Base-by-base conservation (phyloP, 2,888 invertebrate genomes). In the Parnassius smintheus region DNA sequence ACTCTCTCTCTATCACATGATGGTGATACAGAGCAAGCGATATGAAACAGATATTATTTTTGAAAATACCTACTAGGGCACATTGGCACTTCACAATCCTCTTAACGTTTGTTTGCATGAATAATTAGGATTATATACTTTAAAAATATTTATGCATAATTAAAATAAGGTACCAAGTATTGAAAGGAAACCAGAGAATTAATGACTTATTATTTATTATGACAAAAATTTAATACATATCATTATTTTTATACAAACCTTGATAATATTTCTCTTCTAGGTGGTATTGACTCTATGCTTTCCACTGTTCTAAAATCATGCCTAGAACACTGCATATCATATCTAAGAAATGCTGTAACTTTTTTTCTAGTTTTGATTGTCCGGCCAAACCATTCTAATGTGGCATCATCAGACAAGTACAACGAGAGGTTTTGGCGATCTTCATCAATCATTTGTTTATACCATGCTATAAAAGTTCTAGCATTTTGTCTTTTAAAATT, bases 341-440 rank as follows among this genome's bases (percentile, higher is more conserved):
- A 83, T 71, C 93, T 93, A 2, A 94, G 71, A 69, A 94, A 94
- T 4, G 86, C 79, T 2, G 88, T 78, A 0, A 94, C 93, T 72
- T 93, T 93, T 74, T 91, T 92, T 67, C 91, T 92, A 0, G 93
- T 93, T 74, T 87, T 93, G 9, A 94, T 86, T 11, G 93, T 94
- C 59, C 92, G 86, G 0, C 94, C 95, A 76, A 95, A 95, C 94
- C 94, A 95, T 76, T 94, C 93, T 2, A 95, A 79, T 1, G 88
- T 78, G 1, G 93, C 88, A 74, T 93, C 86, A 66, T 93, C 91
- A 18, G 92, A 86, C 35, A 93, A 71, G 70, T 92, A 92, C 42
- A 92, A 72, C 9, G 87, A 81, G 1, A 93, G 70, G 65, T 89
- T 92, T 52, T 87, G 82, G 12, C 92, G 79, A 52, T 93, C 88